Evolutionary conservation across 2,888 invertebrate species (phyloP).

Genomic region (Nycteola revayana): DNA sequence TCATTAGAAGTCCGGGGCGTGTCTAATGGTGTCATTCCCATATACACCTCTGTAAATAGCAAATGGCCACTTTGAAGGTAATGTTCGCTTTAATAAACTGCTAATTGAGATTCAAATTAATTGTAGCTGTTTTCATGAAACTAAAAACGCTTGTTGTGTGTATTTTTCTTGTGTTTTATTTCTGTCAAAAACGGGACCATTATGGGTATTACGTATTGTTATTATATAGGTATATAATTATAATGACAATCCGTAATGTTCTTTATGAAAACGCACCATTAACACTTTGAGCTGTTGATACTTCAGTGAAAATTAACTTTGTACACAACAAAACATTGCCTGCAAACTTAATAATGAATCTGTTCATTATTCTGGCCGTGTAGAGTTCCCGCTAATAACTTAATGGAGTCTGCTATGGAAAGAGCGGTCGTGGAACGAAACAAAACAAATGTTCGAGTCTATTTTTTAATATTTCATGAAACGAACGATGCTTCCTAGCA

Average conservation of each 20-base stretch:
- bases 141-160: too few species aligned
- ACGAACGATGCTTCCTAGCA: conserved; percentile 27
- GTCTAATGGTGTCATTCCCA: conserved; percentile 31
- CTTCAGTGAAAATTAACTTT: too few species aligned
- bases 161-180: too few species aligned
- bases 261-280: too few species aligned
- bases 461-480: conserved; percentile 38
- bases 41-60: conserved; percentile 8
- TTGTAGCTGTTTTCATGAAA: background rate
- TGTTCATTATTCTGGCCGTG: conserved; percentile 10
- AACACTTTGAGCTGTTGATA: too few species aligned
- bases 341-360: too few species aligned
- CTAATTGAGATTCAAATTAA: conserved; percentile 21
- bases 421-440: conserved; percentile 21
- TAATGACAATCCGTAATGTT: too few species aligned
- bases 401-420: conserved; percentile 34
- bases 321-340: too few species aligned
- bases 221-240: too few species aligned
- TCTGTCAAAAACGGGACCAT: too few species aligned
- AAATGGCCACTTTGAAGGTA: conserved; percentile 18
- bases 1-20: conserved; percentile 28
- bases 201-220: too few species aligned
- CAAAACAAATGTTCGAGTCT: conserved; percentile 32
- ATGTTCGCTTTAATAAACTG: conserved; percentile 23
- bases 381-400: conserved; percentile 30